phyloP scores from a whole-genome alignment of 2,797 vertebrate species.

The Gymnodraco acuticeps region DNA sequence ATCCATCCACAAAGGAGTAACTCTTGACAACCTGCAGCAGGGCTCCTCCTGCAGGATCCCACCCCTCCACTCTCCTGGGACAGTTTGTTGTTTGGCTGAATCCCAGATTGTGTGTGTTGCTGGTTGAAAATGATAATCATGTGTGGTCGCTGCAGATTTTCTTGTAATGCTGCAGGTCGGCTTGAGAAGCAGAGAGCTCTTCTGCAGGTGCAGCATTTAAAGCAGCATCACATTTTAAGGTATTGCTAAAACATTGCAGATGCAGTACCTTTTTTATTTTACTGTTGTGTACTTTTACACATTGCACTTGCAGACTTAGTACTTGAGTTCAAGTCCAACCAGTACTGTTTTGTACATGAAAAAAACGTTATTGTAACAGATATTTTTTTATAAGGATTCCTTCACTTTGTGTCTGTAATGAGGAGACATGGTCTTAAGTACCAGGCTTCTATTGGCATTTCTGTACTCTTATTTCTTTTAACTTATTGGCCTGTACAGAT shows the following conservation, averaged over 20 bases:
- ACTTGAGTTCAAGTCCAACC: too few species aligned
- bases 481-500: neutral
- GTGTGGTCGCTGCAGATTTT: conserved; percentile 28
- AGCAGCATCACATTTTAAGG: neutral
- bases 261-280: neutral
- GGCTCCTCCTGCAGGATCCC: conserved; percentile 19
- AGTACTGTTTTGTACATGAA: too few species aligned
- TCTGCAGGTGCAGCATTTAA: conserved; percentile 6
- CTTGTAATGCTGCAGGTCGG: conserved; percentile 16
- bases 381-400: neutral
- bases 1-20: conserved; percentile 5
- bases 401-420: neutral
- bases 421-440: too few species aligned
- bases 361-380: too few species aligned
- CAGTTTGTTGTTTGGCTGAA: conserved; percentile 44
- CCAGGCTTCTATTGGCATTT: too few species aligned
- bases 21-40: conserved; percentile 42
- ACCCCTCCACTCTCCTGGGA: conserved; percentile 21
- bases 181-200: neutral
- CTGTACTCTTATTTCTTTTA: neutral
- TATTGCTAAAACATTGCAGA: neutral
- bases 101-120: conserved; percentile 25
- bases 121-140: conserved; percentile 10
- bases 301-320: neutral
- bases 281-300: neutral